These are phyloP conservation scores for Vidua chalybeata DNA, from an alignment of 2,113 vertebrate genomes.

Conservation along the genomic window DNA sequence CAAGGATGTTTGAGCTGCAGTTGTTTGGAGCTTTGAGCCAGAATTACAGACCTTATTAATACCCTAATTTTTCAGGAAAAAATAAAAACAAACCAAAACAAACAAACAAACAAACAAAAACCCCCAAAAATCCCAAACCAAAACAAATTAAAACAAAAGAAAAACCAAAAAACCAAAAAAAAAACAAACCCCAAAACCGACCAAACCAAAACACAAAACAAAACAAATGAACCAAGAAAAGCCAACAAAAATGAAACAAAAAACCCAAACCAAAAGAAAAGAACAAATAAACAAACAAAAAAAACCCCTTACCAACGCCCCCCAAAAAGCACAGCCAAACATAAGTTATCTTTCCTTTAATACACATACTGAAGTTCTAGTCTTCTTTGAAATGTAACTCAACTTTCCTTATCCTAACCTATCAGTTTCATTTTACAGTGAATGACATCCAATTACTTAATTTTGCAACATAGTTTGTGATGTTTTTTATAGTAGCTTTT, in stretches of 20 bases:
- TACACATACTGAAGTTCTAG: neutral
- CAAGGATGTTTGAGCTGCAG: neutral
- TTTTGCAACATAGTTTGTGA: neutral
- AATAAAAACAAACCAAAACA: neutral
- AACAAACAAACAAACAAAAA: neutral
- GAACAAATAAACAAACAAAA: neutral
- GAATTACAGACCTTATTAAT: neutral
- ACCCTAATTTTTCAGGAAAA: neutral
- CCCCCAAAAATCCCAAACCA: neutral
- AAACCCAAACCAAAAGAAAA: neutral
- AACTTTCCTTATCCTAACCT: neutral
- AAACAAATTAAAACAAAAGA: neutral
- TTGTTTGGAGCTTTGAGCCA: neutral
- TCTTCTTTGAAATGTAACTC: neutral
- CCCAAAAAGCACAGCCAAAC: neutral
- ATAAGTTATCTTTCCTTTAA: neutral
- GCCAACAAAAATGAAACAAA: neutral
- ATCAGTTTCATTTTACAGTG: neutral
- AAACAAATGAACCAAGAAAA: neutral
- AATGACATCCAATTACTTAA: neutral
- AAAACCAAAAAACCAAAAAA: neutral
- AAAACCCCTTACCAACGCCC: rapidly evolving
- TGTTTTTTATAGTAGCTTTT: neutral
- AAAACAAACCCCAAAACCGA: neutral
- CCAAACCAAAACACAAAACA: neutral